These are phyloP conservation scores for Chrysemys picta DNA, from an alignment of 2,113 vertebrate species.

Conservation along the genomic window DNA sequence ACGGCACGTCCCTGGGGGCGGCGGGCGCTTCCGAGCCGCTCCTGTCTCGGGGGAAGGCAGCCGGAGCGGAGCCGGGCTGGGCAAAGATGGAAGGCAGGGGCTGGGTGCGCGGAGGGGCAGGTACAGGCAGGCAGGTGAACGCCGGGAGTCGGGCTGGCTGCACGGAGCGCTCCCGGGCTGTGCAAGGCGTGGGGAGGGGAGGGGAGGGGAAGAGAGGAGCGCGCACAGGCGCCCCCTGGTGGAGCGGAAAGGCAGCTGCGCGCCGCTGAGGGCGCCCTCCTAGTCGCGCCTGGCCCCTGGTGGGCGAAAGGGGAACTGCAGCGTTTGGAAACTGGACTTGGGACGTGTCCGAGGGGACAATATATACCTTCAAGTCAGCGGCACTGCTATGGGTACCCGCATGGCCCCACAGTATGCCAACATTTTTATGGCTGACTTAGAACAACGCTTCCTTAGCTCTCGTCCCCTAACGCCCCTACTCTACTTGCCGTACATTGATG, in stretches of 20 bases:
- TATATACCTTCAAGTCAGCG: too few species aligned
- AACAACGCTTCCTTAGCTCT: too few species aligned
- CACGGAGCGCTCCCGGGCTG: background rate
- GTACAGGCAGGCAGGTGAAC: background rate
- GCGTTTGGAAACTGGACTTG: background rate
- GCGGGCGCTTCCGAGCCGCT: background rate
- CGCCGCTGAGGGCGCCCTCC: background rate
- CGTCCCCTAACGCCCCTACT: too few species aligned
- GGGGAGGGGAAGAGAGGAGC: background rate
- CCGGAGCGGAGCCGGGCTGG: background rate
- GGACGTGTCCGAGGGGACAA: too few species aligned
- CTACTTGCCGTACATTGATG: too few species aligned
- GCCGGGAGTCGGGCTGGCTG: background rate
- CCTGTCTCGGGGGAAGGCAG: background rate
- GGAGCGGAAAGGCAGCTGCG: background rate
- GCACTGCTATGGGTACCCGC: too few species aligned
- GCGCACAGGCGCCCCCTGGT: background rate
- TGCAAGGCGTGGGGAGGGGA: background rate
- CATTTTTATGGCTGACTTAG: too few species aligned
- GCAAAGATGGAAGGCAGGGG: background rate
- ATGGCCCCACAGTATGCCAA: too few species aligned
- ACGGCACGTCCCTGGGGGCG: too few species aligned
- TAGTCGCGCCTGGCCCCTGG: background rate
- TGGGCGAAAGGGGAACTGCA: background rate
- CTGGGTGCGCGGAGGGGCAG: background rate